These are phyloP conservation scores for Melipona quadrifasciata DNA, from an alignment of 1,140 invertebrate species.

Conservation along the genomic window DNA sequence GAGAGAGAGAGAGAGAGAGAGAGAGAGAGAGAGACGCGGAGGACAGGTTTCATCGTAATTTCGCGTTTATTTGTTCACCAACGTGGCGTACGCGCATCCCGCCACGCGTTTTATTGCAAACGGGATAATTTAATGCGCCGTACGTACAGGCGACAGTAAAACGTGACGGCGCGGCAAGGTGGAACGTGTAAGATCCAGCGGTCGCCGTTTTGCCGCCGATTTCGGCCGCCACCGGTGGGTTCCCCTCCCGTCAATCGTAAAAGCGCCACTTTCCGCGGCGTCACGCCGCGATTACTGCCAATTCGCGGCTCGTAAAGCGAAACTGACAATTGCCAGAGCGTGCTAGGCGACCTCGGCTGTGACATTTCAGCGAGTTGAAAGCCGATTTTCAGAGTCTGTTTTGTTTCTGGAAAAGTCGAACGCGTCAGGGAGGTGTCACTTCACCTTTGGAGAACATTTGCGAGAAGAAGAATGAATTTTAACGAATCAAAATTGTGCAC, in stretches of 20 bases:
- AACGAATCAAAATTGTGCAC: too few relatives aligned
- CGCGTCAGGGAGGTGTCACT: too few relatives aligned
- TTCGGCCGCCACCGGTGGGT: not conserved
- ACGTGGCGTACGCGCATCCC: slow-evolving; percentile 8
- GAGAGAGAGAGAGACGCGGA: not conserved
- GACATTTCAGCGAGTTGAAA: too few relatives aligned
- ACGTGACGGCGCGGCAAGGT: slow-evolving; percentile 7
- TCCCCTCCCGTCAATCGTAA: slow-evolving; percentile 41
- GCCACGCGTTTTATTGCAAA: slow-evolving; percentile 36
- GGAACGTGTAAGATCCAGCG: slow-evolving; percentile 8
- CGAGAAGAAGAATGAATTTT: too few relatives aligned
- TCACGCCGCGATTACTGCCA: slow-evolving; percentile 48
- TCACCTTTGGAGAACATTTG: too few relatives aligned
- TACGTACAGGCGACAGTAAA: slow-evolving; percentile 38
- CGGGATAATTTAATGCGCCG: slow-evolving; percentile 40
- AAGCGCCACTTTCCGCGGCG: slow-evolving; percentile 33
- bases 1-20: too few relatives aligned
- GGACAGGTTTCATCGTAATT: slow-evolving; percentile 24
- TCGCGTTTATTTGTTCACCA: slow-evolving; percentile 41
- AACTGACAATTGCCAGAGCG: slow-evolving; percentile 19
- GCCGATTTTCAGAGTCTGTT: too few relatives aligned
- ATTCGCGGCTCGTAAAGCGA: slow-evolving; percentile 63
- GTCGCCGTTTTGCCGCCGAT: slow-evolving; percentile 33
- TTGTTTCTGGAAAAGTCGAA: too few relatives aligned
- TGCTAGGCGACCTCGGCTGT: fast-evolving